Evolutionary conservation across 1,140 invertebrate species (phyloP).

Genomic region (Piezodorus guildinii): DNA sequence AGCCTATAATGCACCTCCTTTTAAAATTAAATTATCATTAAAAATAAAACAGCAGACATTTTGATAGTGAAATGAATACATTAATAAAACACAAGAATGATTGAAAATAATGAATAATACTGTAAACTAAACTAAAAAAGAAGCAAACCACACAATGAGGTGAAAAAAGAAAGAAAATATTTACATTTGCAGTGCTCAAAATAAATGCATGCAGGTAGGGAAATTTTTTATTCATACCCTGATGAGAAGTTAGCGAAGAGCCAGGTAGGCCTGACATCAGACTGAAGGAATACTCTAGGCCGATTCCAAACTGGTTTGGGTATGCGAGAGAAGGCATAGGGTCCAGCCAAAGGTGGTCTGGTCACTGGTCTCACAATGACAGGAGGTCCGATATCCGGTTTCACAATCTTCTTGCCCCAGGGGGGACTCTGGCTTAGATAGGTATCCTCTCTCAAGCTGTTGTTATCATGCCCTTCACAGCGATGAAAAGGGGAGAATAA

Average conservation of each 20-base stretch:
- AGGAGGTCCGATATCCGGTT: slow-evolving; percentile 38
- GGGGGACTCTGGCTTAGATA: slow-evolving; percentile 31
- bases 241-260: slow-evolving; percentile 71
- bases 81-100: too few species aligned
- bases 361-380: slow-evolving; percentile 44
- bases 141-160: too few species aligned
- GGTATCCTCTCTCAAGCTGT: not conserved
- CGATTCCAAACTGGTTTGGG: slow-evolving; percentile 65
- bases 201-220: slow-evolving; percentile 23
- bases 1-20: too few species aligned
- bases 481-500: not conserved
- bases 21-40: too few species aligned
- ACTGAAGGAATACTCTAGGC: slow-evolving; percentile 58
- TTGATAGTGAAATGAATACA: too few species aligned
- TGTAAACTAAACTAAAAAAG: too few species aligned
- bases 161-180: not conserved
- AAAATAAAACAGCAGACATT: too few species aligned
- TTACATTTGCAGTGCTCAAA: slow-evolving; percentile 4
- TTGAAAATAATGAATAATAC: too few species aligned
- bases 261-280: slow-evolving; percentile 50
- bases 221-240: slow-evolving; percentile 43
- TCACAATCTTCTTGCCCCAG: slow-evolving; percentile 40
- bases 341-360: slow-evolving; percentile 68
- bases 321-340: slow-evolving; percentile 79
- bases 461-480: not conserved